Base-by-base conservation (phyloP, 2,113 vertebrate genomes). In the Notechis scutatus region DNA sequence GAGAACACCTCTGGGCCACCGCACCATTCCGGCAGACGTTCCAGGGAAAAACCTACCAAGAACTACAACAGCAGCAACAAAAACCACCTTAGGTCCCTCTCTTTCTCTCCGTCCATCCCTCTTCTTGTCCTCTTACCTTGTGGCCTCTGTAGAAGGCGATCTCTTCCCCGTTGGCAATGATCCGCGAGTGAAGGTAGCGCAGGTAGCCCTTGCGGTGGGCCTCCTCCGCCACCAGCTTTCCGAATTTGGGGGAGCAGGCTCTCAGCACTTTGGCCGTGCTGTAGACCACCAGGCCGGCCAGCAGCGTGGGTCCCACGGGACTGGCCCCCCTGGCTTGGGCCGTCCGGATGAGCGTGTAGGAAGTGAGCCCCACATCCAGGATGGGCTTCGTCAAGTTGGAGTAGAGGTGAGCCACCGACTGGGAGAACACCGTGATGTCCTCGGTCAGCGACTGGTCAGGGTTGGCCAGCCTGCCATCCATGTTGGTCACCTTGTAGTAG, bases 331-430 rank as follows among this genome's bases (percentile, higher is more conserved):
- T 96, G 10, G 99, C 98, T 15, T 97, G 96, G 0, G 99, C 99
- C 0, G 99, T 99, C 96, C 98, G 98, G 93, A 99, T 99, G 85
- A 99, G 98, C 0, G 99, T 99, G 96, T 99, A 99, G 85, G 99
- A 99, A 50, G 99, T 99, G 87, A 99, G 98, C 91, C 99, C 92
- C 2, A 99, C 99, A 23, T 99, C 99, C 96, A 99, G 96, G 90
- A 99, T 99, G 52, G 99, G 99, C 94, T 99, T 99, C 95, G 99
- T 99, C 85, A 99, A 98, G 96, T 99, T 99, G n/a, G 99, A 99
- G 86, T 99, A 99, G 64, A 99, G 97, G 91, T 99, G 99, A 0
- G 99, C 99, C 94, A 99, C 98, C 0, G 99, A 99, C 93, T 99
- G 99, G 0, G 99, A 98, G 91, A 99, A 99, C 98, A 99, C 98